Evolutionary conservation across 2,888 invertebrate species (phyloP), one percentile per base, ranked within the genome.

Genomic region (Pheosia tremula): DNA sequence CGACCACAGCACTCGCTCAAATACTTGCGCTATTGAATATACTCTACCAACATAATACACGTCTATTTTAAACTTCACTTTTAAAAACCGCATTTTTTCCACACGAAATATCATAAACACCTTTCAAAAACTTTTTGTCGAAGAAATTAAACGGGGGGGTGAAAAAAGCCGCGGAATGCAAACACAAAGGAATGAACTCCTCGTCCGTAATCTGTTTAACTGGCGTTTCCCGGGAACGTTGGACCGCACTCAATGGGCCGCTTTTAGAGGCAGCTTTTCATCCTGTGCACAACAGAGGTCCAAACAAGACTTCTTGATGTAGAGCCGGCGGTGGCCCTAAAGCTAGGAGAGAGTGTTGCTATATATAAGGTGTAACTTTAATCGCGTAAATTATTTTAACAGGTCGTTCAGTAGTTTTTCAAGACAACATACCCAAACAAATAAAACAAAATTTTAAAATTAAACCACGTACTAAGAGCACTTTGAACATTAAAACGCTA

Each of bases 171-270:
- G 66, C 66, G 68, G 59, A 66, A 67, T 58, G 71, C 68, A 77
- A 74, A 75, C 72, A 82, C 79, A 82, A 77, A 75, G 71, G 75
- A 68, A 63, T 62, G 71, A 74, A 60, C 68, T 74, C 71, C 72
- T 78, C 76, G 76, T 66, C 77, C 78, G 72, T 79, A 80, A 82
- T 80, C 78, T 80, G 69, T 74, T 80, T 78, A 72, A 78, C 72
- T 77, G 72, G 73, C 75, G 73, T 79, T 80, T 78, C 77, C 73
- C 69, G 70, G 71, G 65, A 65, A 69, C 72, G 75, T 72, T 72
- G 68, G 71, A 75, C 75, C 75, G 73, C 77, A 75, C 82, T 79
- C 80, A 78, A 81, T 81, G 72, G 69, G 60, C 43, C 63, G 70
- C 69, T 65, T 75, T 75, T 63, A 71, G 72, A 77, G 61, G 53